Conservation (phyloP, 2,888 invertebrate species). For the Heteropelma amictum region DNA sequence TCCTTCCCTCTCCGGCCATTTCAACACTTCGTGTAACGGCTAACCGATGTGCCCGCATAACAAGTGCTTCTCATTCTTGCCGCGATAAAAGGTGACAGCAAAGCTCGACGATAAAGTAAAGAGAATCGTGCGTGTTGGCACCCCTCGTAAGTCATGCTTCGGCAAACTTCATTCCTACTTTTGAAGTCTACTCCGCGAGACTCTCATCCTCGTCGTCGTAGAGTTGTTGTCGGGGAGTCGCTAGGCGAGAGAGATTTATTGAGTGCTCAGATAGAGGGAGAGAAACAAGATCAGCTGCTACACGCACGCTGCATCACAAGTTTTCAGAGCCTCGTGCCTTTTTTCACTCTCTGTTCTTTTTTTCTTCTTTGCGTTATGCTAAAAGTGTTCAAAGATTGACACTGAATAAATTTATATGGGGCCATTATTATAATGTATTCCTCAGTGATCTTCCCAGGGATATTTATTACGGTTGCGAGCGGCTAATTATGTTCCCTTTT, state of each 20-base stretch:
- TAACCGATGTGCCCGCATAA: slow-evolving; percentile 67
- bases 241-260: slow-evolving; percentile 51
- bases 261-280: slow-evolving; percentile 43
- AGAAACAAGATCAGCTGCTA: slow-evolving; percentile 47
- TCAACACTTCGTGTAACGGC: slow-evolving; percentile 64
- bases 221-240: slow-evolving; percentile 32
- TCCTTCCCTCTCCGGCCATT: too few relatives aligned
- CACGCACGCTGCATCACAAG: slow-evolving; percentile 29
- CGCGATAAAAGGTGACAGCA: slow-evolving; percentile 23
- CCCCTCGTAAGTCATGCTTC: slow-evolving; percentile 59
- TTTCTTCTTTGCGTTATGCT: slow-evolving; percentile 16
- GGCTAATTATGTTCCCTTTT: slow-evolving; percentile 23
- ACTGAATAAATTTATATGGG: slow-evolving; percentile 44
- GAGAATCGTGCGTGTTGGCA: slow-evolving; percentile 28
- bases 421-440: slow-evolving; percentile 5
- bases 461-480: slow-evolving; percentile 37
- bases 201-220: slow-evolving; percentile 28
- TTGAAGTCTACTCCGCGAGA: slow-evolving; percentile 45
- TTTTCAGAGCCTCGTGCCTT: slow-evolving; percentile 20
- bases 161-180: slow-evolving; percentile 53
- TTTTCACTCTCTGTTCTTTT: slow-evolving; percentile 1
- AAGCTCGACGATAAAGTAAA: slow-evolving; percentile 13
- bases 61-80: slow-evolving; percentile 58
- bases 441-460: slow-evolving; percentile 5
- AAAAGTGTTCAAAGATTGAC: slow-evolving; percentile 48